Base-by-base conservation (phyloP, 2,113 vertebrate genomes). In the Pelusios castaneus region DNA sequence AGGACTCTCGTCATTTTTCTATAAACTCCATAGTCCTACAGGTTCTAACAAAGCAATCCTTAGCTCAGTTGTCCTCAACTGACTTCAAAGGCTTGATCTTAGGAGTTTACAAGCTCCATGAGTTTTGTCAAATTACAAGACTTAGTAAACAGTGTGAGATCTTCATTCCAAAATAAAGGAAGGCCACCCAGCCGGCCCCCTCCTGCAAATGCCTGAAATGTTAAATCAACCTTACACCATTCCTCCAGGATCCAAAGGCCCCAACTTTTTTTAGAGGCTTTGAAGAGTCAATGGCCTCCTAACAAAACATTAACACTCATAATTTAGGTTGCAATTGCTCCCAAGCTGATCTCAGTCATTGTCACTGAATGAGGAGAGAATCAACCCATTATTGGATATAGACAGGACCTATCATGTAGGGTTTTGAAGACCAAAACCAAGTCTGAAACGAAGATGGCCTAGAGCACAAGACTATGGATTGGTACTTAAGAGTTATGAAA, bases 31-130 rank as follows among this genome's bases (percentile, higher is more conserved):
- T 83, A 87, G 89, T 38, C 11, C 13, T 11, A 34, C 13, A 9
- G 56, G 4, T 70, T 92, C 47, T 89, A 73, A 76, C 47, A 47
- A 31, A 1, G 1, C 0, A 31, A 22, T 29, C 78, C 0, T 0
- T 31, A 58, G 51, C 24, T 89, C 8, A 1, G 17, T 55, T 82
- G 17, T 9, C 45, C 60, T 80, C 77, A 51, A 17, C 16, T 16
- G 8, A 67, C 60, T 8, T 67, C 8, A 31, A n/a, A 67, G 16
- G 60, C 34, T 70, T 70, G 63, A 8, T 5, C 34, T 38, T n/a
- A n/a, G 8, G 2, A 27, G 24, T 45, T 76, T 14, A 45, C 41
- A 76, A 76, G 27, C 13, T 43, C 24, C 25, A 8, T 24, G 10
- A 45, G 73, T 24, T 45, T 45, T 76, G 73, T 76, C 24, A 76